Conservation (phyloP, 1,140 invertebrate genomes). For the Drosophila subpulchrella region DNA sequence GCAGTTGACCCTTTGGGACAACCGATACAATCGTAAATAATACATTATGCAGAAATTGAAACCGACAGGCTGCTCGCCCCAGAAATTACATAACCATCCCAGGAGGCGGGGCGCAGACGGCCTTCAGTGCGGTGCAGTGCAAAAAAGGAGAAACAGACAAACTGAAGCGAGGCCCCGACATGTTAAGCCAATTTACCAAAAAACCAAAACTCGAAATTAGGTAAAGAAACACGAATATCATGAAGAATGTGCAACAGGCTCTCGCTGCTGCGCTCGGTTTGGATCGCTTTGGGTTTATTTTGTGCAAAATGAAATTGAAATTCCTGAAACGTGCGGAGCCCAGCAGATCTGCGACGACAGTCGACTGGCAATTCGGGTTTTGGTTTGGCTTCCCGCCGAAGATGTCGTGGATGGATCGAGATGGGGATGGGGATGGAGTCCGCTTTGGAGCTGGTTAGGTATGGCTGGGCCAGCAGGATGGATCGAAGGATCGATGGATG, state of each 20-base stretch:
- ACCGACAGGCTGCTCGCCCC: conserved; percentile 44
- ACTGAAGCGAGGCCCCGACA: conserved; percentile 32
- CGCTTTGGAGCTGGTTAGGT: conserved; percentile 12
- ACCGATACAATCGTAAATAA: conserved; percentile 39
- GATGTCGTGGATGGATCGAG: conserved; percentile 31
- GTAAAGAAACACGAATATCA: conserved; percentile 66
- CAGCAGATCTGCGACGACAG: conserved; percentile 27
- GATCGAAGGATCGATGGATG: conserved; percentile 15
- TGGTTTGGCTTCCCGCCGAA: conserved; percentile 32
- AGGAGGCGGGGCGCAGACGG: conserved; percentile 20
- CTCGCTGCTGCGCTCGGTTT: conserved; percentile 12
- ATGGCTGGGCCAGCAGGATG: conserved; percentile 21
- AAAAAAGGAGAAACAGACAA: conserved; percentile 43
- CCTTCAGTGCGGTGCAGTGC: conserved; percentile 36
- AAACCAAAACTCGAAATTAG: conserved; percentile 67
- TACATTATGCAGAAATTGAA: conserved; percentile 65
- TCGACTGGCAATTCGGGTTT: conserved; percentile 25
- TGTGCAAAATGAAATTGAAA: conserved; percentile 76
- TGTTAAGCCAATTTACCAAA: conserved; percentile 67
- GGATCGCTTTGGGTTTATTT: conserved; percentile 19
- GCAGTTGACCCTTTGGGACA: conserved; percentile 24
- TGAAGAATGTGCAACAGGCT: conserved; percentile 78
- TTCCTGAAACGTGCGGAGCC: conserved; percentile 63
- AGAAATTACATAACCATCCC: conserved; percentile 51
- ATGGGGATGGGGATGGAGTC: conserved; percentile 18